Evolutionary conservation across 2,113 vertebrate genomes (phyloP).

Genomic region (Xenopus borealis): DNA sequence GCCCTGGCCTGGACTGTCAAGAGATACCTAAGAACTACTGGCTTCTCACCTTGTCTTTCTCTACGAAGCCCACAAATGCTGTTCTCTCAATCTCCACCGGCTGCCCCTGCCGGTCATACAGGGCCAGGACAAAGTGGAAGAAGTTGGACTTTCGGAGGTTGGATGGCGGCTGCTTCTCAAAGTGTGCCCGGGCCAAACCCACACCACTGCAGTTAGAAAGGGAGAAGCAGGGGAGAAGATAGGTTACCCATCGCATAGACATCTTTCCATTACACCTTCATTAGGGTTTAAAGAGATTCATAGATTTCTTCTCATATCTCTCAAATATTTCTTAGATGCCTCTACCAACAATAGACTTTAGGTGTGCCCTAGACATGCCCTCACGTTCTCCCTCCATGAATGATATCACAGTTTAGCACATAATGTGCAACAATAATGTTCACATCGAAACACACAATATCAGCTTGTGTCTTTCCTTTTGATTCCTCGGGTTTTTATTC

Average conservation of each 20-base stretch:
- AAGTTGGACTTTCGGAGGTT: slow-evolving; percentile 99
- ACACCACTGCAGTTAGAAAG: slow-evolving; percentile 85
- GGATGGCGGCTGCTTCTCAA: slow-evolving; percentile 98
- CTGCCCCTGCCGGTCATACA: slow-evolving; percentile 96
- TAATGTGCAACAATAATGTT: too few relatives aligned
- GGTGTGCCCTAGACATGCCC: too few relatives aligned
- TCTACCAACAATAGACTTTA: too few relatives aligned
- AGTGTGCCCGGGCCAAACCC: slow-evolving; percentile 96
- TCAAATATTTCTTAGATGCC: too few relatives aligned
- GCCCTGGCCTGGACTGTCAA: too few relatives aligned
- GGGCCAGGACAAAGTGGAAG: slow-evolving; percentile 97
- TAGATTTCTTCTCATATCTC: too few relatives aligned
- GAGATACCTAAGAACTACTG: not conserved
- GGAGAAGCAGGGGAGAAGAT: slow-evolving; percentile 43
- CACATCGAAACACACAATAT: too few relatives aligned
- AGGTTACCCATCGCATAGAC: not conserved
- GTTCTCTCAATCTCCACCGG: slow-evolving; percentile 98
- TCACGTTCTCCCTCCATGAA: too few relatives aligned
- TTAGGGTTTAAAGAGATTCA: too few relatives aligned
- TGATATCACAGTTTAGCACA: too few relatives aligned
- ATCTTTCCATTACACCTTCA: not conserved
- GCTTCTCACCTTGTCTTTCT: slow-evolving; percentile 91
- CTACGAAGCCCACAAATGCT: slow-evolving; percentile 92
- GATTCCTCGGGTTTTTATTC: too few relatives aligned
- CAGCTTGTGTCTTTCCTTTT: too few relatives aligned